Evolutionary conservation across 2,888 invertebrate species (phyloP).

Genomic region (Helobdella robusta): DNA sequence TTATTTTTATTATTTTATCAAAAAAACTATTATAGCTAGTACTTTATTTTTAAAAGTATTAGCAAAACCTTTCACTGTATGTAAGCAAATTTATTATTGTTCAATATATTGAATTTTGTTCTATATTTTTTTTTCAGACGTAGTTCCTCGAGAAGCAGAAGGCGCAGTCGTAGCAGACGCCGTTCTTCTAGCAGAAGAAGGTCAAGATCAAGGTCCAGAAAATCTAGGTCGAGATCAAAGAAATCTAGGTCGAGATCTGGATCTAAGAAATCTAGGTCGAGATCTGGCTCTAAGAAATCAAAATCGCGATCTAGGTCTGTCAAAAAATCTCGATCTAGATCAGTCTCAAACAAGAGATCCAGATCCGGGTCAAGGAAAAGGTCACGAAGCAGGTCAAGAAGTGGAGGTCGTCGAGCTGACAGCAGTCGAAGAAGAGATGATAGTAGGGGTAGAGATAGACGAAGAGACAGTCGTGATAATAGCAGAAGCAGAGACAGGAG

Average conservation of each 20-base stretch:
- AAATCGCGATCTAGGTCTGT: conserved; percentile 14
- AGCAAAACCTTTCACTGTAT: not conserved
- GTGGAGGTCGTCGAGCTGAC: conserved; percentile 8
- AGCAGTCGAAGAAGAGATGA: conserved; percentile 16
- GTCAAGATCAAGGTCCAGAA: conserved; percentile 12
- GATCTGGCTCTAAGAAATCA: not conserved
- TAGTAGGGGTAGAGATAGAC: conserved; percentile 14
- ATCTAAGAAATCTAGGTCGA: conserved; percentile 12
- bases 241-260: conserved; percentile 12
- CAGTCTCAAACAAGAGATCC: conserved; percentile 6
- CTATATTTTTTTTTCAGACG: not conserved
- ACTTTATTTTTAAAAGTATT: not conserved
- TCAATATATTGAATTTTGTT: not conserved
- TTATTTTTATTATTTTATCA: not conserved
- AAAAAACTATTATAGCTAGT: not conserved
- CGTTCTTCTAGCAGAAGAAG: conserved; percentile 15
- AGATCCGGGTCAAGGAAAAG: conserved; percentile 10
- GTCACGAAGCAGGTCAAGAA: conserved; percentile 13
- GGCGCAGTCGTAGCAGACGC: not conserved
- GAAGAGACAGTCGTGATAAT: conserved; percentile 17
- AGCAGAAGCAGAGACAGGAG: conserved; percentile 11
- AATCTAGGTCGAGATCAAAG: conserved; percentile 14
- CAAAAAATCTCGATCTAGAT: conserved; percentile 17
- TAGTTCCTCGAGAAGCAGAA: conserved; percentile 6
- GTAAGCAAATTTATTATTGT: no score